Percentiles rank a stretch among this genome's conserved stretches.
Evolutionary conservation across 2,113 vertebrate species (phyloP).

Genomic region (Phoenicopterus ruber): DNA sequence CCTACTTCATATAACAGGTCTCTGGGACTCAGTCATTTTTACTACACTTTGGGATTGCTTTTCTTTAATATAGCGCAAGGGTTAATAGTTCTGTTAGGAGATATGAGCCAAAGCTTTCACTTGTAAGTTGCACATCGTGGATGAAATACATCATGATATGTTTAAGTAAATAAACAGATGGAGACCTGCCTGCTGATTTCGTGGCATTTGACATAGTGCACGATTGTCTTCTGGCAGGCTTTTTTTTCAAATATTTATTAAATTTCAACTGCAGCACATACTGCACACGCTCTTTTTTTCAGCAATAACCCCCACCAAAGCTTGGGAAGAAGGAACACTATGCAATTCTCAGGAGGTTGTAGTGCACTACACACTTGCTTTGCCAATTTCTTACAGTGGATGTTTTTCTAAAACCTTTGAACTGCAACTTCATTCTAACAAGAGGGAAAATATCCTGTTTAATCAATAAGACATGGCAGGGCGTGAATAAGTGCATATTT

Average conservation of each 20-base stretch:
- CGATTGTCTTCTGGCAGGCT: not conserved
- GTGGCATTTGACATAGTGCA: not conserved
- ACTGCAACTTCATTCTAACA: conserved; percentile 37
- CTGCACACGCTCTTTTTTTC: not conserved
- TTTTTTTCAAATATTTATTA: not conserved
- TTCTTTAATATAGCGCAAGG: not conserved
- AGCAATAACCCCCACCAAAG: not conserved
- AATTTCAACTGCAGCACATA: not conserved
- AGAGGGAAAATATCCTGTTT: conserved; percentile 45
- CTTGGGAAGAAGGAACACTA: not conserved
- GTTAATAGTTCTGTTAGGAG: not conserved
- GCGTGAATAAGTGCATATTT: conserved; percentile 28
- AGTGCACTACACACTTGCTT: not conserved
- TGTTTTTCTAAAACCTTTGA: conserved; percentile 51
- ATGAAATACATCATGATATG: not conserved
- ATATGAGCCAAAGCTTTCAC: not conserved
- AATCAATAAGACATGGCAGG: conserved; percentile 58
- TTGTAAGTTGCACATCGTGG: not conserved
- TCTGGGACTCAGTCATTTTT: not conserved
- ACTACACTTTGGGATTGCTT: not conserved
- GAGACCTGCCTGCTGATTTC: not conserved
- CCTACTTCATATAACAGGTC: not conserved
- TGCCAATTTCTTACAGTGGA: conserved; percentile 14
- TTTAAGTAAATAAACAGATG: not conserved
- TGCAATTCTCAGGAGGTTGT: not conserved